Evolutionary conservation across 2,888 invertebrate species (phyloP).

Genomic region (Drosophila engyochracea): DNA sequence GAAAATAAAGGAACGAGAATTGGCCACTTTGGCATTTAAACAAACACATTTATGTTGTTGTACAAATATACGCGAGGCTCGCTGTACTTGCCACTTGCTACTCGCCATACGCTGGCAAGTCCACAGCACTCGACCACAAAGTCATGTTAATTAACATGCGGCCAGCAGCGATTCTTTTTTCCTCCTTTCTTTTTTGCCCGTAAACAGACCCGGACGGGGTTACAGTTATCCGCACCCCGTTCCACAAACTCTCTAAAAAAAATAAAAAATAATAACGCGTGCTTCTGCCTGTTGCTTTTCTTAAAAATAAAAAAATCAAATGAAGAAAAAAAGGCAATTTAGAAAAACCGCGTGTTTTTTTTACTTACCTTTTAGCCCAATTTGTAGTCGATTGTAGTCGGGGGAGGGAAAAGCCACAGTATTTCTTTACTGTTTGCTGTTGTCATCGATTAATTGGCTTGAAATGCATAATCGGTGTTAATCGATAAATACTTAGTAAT

Average conservation of each 20-base stretch:
- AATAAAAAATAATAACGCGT: slow-evolving; percentile 4
- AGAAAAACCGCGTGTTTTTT: slow-evolving; percentile 2
- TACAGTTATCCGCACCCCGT: background rate
- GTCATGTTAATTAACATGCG: slow-evolving; percentile 81
- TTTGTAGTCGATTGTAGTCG: background rate
- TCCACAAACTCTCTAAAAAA: slow-evolving; percentile 20
- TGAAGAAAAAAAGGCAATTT: slow-evolving; percentile 9
- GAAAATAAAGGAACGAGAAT: background rate
- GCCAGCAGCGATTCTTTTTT: slow-evolving; percentile 42
- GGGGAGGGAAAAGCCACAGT: background rate
- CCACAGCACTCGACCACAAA: slow-evolving; percentile 72
- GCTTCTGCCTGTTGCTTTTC: slow-evolving; percentile 59
- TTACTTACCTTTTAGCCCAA: slow-evolving; percentile 9
- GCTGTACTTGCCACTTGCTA: slow-evolving; percentile 9
- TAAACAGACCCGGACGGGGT: background rate
- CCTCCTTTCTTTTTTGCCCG: slow-evolving; percentile 15
- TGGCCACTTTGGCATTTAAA: slow-evolving; percentile 60
- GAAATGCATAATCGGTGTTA: background rate
- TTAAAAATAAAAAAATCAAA: slow-evolving; percentile 16
- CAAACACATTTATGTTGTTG: slow-evolving; percentile 76
- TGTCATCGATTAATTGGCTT: slow-evolving; percentile 14
- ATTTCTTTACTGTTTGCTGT: slow-evolving; percentile 2
- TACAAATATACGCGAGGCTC: slow-evolving; percentile 56
- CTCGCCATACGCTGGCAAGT: slow-evolving; percentile 10
- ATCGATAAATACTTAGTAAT: background rate